These are phyloP conservation scores for Platynereis dumerilii DNA, from an alignment of 2,888 invertebrate genomes.

Conservation along the genomic window DNA sequence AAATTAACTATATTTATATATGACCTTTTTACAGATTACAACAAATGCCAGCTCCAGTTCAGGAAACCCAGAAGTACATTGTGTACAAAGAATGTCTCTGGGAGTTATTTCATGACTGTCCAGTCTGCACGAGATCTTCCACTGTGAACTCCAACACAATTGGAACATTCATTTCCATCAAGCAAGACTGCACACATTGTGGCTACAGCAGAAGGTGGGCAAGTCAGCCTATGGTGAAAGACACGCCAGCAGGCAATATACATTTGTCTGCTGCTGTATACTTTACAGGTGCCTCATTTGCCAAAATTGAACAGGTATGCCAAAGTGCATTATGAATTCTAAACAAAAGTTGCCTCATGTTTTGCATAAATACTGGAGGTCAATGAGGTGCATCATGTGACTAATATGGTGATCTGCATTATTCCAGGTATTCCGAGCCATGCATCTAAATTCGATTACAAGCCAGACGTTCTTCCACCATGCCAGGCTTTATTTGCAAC, in stretches of 20 bases:
- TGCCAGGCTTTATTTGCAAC: neutral
- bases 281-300: slow-evolving; percentile 1
- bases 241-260: slow-evolving; percentile 1
- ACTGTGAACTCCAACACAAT: neutral
- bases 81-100: neutral
- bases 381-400: no score
- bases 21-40: no score
- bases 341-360: no score
- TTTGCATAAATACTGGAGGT: no score
- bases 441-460: neutral
- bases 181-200: neutral
- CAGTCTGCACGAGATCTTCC: neutral
- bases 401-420: no score
- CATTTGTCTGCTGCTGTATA: slow-evolving; percentile 1
- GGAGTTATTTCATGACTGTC: slow-evolving; percentile 6
- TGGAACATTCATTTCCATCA: neutral
- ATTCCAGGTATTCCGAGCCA: neutral
- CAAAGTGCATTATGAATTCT: no score
- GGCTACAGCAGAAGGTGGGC: no score
- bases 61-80: no score
- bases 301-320: neutral
- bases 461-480: neutral
- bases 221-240: no score
- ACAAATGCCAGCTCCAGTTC: no score
- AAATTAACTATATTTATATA: no score